Evolutionary conservation across 2,888 invertebrate genomes (phyloP).

Genomic region (Ganaspis brasiliensis): DNA sequence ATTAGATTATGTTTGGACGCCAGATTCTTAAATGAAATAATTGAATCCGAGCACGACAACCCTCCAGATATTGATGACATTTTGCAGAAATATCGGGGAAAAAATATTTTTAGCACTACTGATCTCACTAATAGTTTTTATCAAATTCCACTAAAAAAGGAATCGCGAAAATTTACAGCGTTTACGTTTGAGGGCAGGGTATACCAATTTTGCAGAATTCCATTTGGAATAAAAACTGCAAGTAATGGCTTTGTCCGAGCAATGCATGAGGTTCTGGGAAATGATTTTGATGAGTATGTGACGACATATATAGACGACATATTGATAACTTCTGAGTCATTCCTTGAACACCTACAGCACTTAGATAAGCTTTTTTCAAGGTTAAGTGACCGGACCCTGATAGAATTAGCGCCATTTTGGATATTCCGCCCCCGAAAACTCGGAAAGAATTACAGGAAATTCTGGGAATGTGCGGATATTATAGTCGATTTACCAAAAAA

Average conservation of each 20-base stretch:
- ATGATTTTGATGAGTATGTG: no score
- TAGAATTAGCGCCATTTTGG: no score
- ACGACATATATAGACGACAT: no score
- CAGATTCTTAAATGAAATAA: slow-evolving; percentile 37
- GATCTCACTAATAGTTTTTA: slow-evolving; percentile 47
- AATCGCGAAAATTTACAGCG: slow-evolving; percentile 44
- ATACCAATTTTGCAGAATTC: slow-evolving; percentile 26
- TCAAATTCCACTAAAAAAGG: slow-evolving; percentile 34
- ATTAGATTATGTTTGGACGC: slow-evolving; percentile 40
- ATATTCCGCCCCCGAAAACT: neutral
- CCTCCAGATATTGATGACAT: slow-evolving; percentile 35
- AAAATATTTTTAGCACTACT: slow-evolving; percentile 14
- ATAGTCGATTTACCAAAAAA: neutral
- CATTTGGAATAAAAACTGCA: slow-evolving; percentile 24
- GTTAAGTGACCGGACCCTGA: no score
- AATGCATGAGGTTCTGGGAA: neutral
- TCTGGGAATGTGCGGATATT: neutral
- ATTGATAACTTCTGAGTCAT: no score
- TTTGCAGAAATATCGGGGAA: slow-evolving; percentile 33
- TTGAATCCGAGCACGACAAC: slow-evolving; percentile 28
- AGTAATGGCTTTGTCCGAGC: slow-evolving; percentile 7
- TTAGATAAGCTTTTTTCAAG: no score
- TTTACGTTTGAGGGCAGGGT: slow-evolving; percentile 44
- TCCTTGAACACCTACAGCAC: no score
- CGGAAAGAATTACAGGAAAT: neutral